Conservation (phyloP, 2,888 invertebrate genomes). For the Terebella lapidaria region DNA sequence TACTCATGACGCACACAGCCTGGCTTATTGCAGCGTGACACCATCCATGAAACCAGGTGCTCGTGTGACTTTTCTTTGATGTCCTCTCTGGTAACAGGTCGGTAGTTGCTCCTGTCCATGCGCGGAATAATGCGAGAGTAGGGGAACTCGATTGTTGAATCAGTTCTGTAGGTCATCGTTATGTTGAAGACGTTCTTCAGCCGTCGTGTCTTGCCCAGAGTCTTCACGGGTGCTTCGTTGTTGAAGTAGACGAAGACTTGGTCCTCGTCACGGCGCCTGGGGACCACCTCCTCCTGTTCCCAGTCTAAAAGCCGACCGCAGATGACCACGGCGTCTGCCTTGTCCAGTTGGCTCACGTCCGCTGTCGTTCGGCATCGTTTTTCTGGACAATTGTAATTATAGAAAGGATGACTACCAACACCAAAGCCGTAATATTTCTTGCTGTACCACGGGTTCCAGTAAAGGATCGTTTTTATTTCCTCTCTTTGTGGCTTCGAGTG, state of each 20-base stretch:
- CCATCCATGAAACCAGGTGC: constrained; percentile 87
- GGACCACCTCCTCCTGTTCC: background rate
- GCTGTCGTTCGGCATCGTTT: background rate
- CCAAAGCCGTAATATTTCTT: background rate
- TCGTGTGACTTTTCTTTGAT: constrained; percentile 78
- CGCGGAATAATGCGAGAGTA: constrained; percentile 57
- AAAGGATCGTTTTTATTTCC: background rate
- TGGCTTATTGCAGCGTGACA: constrained; percentile 91
- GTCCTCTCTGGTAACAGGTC: constrained; percentile 33
- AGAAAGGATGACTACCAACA: background rate
- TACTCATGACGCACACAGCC: constrained; percentile 80
- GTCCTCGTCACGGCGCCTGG: constrained; percentile 39
- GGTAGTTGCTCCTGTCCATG: constrained; percentile 49
- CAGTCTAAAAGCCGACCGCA: background rate
- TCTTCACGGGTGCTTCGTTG: constrained; percentile 76
- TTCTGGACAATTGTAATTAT: background rate
- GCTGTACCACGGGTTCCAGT: background rate
- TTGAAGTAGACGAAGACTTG: constrained; percentile 61
- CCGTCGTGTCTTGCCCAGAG: background rate
- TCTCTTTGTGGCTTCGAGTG: too few species aligned
- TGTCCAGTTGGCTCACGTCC: background rate
- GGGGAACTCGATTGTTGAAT: constrained; percentile 92
- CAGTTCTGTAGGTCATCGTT: constrained; percentile 72
- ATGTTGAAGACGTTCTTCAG: background rate
- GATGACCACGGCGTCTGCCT: background rate